A percentile compares a stretch with the other conserved stretches of the same genome.
These are phyloP conservation scores for Drosophila ironensis DNA, from an alignment of 1,140 invertebrate species.

Conservation along the genomic window DNA sequence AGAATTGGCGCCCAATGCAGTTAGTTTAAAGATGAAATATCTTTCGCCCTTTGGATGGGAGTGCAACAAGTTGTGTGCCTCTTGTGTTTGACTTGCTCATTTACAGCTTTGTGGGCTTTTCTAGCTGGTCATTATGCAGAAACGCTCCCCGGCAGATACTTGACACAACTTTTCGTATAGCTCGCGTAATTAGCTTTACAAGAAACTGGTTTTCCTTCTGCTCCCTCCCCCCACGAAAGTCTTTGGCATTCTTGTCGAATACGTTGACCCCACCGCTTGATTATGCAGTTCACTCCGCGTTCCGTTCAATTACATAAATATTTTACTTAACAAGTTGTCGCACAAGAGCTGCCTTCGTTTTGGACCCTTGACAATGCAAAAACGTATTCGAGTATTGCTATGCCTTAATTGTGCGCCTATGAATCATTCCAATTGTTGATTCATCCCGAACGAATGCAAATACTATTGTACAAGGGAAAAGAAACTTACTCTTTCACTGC, in stretches of 20 bases:
- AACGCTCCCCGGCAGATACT: slow-evolving; percentile 39
- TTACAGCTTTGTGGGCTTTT: slow-evolving; percentile 13
- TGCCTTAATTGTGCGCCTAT: slow-evolving; percentile 4
- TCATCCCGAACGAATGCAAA: slow-evolving; percentile 7
- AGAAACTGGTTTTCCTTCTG: slow-evolving; percentile 20
- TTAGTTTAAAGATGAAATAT: no score
- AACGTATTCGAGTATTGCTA: slow-evolving; percentile 2
- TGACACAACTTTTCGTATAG: slow-evolving; percentile 25
- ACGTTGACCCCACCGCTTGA: slow-evolving; percentile 27
- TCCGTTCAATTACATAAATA: slow-evolving; percentile 26
- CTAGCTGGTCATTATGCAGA: slow-evolving; percentile 34
- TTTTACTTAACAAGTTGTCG: not conserved
- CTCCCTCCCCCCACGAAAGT: not conserved
- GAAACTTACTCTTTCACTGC: not conserved
- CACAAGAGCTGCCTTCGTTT: not conserved
- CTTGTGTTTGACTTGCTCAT: slow-evolving; percentile 51
- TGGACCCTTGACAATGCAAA: slow-evolving; percentile 4
- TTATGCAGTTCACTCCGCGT: slow-evolving; percentile 19
- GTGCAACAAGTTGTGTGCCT: slow-evolving; percentile 49
- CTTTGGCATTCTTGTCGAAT: slow-evolving; percentile 22
- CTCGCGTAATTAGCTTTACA: slow-evolving; percentile 33
- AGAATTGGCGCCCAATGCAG: slow-evolving; percentile 1
- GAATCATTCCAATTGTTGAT: slow-evolving; percentile 23
- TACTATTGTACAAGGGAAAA: not conserved
- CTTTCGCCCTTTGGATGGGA: not conserved